Conservation (phyloP, 2,797 vertebrate genomes). For the Sebastes kiyomatsui region DNA sequence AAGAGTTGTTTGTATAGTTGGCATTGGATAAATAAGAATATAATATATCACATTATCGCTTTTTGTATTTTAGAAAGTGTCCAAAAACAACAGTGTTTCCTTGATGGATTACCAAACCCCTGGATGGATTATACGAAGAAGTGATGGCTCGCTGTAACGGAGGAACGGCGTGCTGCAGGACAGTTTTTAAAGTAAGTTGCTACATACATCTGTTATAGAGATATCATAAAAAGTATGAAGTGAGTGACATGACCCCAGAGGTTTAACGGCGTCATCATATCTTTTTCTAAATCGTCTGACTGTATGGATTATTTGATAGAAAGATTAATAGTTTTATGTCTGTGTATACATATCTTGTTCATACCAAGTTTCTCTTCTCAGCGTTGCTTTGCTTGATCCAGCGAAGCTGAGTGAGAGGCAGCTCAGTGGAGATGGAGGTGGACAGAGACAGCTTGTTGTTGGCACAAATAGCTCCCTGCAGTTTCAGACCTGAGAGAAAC, state of each 20-base stretch:
- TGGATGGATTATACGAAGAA: too few relatives aligned
- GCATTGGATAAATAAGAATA: too few relatives aligned
- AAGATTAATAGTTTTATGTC: background rate
- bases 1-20: too few relatives aligned
- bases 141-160: too few relatives aligned
- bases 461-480: slow-evolving; percentile 92
- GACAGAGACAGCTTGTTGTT: slow-evolving; percentile 98
- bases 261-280: background rate
- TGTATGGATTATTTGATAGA: background rate
- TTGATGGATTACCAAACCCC: too few relatives aligned
- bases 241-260: too few relatives aligned
- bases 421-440: slow-evolving; percentile 91
- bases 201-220: too few relatives aligned
- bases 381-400: slow-evolving; percentile 91
- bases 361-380: slow-evolving; percentile 92
- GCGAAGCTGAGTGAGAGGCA: slow-evolving; percentile 95
- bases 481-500: slow-evolving; percentile 78
- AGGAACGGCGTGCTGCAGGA: too few relatives aligned
- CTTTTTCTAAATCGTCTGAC: background rate
- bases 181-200: too few relatives aligned
- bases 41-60: fast-evolving
- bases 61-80: too few relatives aligned
- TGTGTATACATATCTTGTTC: background rate
- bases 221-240: too few relatives aligned
- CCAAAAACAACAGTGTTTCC: too few relatives aligned